Conservation (phyloP, 2,797 vertebrate genomes). For the Ptychobarbus kaznakovi region DNA sequence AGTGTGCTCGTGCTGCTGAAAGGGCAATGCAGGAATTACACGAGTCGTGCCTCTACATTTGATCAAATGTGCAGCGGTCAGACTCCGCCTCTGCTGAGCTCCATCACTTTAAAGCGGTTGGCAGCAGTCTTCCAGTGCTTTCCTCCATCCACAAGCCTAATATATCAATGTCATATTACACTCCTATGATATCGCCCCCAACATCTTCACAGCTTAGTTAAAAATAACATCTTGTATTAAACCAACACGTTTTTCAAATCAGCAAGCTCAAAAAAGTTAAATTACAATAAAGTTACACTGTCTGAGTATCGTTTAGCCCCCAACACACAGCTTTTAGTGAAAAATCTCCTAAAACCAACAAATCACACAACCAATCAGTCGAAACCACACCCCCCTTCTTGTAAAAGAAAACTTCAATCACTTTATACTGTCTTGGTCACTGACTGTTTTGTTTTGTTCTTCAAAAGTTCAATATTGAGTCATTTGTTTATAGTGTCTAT, state of each 20-base stretch:
- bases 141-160: slow-evolving; percentile 4
- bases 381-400: too few species aligned
- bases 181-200: background rate
- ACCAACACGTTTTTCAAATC: background rate
- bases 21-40: background rate
- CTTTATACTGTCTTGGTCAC: too few species aligned
- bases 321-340: too few species aligned
- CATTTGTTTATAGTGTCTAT: too few species aligned
- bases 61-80: slow-evolving; percentile 11
- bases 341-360: too few species aligned
- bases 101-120: slow-evolving; percentile 22
- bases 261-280: background rate
- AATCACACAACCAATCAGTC: too few species aligned
- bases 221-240: background rate
- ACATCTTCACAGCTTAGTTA: background rate
- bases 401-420: too few species aligned
- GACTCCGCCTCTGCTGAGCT: slow-evolving; percentile 51
- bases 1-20: slow-evolving; percentile 3
- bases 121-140: background rate
- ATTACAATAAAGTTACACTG: background rate
- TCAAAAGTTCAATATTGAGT: too few species aligned
- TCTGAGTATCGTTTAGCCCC: too few species aligned
- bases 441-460: too few species aligned
- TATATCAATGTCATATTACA: background rate
- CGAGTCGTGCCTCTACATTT: slow-evolving; percentile 2